phyloP scores from a whole-genome alignment of 2,113 vertebrate species.

The Notechis scutatus region DNA sequence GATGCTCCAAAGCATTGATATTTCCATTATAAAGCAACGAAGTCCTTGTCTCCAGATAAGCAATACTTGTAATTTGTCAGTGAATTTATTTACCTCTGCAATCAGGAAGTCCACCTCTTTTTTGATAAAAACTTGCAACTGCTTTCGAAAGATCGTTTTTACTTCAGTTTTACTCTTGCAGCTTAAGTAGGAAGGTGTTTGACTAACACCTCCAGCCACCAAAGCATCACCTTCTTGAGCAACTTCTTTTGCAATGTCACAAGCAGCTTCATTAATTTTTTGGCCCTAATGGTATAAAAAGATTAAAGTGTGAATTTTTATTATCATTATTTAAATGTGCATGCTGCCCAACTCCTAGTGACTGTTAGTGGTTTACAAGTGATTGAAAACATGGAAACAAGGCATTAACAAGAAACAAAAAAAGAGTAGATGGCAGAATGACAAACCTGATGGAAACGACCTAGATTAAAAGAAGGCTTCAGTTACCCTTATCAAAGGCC shows the following conservation, averaged over 20 bases:
- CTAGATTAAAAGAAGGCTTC: neutral
- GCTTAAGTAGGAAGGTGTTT: constrained; percentile 89
- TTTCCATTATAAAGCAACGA: neutral
- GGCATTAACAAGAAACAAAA: neutral
- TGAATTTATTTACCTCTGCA: constrained; percentile 80
- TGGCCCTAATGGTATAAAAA: constrained; percentile 69
- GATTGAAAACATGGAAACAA: neutral
- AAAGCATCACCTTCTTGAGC: constrained; percentile 89
- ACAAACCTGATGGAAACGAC: neutral
- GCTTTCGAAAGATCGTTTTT: constrained; percentile 85
- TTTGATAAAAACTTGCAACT: constrained; percentile 83
- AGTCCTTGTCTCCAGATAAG: accelerated
- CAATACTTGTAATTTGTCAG: neutral
- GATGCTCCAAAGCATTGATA: neutral
- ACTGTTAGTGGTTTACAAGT: neutral
- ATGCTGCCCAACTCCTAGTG: neutral
- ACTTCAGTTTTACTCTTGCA: constrained; percentile 87
- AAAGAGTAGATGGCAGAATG: neutral
- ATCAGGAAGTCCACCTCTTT: constrained; percentile 95
- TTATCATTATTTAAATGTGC: neutral
- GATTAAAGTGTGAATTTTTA: neutral
- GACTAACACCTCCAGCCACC: constrained; percentile 94
- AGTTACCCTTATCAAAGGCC: neutral
- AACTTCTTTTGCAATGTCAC: constrained; percentile 91
- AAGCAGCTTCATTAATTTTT: constrained; percentile 94